A percentile compares a stretch with the other conserved stretches of the same genome.
Conservation (phyloP, 2,797 vertebrate species). For the Liasis olivaceus region DNA sequence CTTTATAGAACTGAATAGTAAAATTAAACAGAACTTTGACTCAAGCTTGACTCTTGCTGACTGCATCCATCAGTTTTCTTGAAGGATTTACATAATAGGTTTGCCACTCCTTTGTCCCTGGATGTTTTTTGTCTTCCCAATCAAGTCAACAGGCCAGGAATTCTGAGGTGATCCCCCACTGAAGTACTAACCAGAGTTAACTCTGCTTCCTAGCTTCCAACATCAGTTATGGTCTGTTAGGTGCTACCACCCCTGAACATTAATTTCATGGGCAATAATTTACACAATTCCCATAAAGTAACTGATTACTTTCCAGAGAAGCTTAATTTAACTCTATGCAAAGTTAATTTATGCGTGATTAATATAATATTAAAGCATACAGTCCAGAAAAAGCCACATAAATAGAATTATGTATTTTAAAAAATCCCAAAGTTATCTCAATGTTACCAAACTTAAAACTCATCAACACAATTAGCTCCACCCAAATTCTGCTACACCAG, state of each 20-base stretch:
- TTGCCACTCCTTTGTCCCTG: too few species aligned
- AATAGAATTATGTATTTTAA: not conserved
- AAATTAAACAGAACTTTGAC: too few species aligned
- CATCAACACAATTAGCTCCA: not conserved
- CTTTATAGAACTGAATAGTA: not conserved
- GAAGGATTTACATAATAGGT: too few species aligned
- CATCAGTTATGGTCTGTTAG: too few species aligned
- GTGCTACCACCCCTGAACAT: not conserved
- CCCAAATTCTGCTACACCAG: conserved; percentile 17
- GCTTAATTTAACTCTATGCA: not conserved
- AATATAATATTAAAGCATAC: not conserved
- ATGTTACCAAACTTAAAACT: not conserved
- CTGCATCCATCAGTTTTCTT: too few species aligned
- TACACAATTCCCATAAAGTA: not conserved
- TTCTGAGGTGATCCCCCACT: too few species aligned
- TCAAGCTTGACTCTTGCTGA: too few species aligned
- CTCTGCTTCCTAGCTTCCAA: too few species aligned
- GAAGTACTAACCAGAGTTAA: too few species aligned
- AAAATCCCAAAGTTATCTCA: too few species aligned
- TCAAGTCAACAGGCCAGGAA: too few species aligned
- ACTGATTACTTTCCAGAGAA: not conserved
- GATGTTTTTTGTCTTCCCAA: too few species aligned
- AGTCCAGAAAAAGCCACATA: not conserved
- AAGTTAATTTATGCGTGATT: not conserved
- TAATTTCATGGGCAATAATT: not conserved